Base-by-base conservation (phyloP, 2,797 vertebrate species). In the Lithobates sylvaticus region DNA sequence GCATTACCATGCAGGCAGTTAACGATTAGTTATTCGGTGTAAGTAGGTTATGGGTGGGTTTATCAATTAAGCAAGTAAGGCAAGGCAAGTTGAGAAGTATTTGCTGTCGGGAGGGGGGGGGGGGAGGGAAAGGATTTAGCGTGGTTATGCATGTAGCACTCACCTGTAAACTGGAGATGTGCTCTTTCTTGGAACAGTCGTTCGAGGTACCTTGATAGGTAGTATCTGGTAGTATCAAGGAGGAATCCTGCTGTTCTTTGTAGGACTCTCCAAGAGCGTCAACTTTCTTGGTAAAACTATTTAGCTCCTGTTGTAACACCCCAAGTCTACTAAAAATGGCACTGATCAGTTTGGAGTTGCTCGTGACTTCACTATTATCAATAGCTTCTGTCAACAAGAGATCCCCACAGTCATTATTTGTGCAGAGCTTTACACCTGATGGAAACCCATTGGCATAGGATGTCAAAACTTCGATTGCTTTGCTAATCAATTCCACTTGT, bases 381-480 rank as follows among this genome's bases (percentile, higher is more conserved):
- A 94, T 89, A 0, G 94, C 94, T 88, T 96, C 96, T 0, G 89
- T 92, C 84, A 95, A 85, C 87, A 94, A 90, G 1, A 93, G 91
- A 87, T 96, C 96, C 0, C 87, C 89, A 0, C 96, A 95, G 39
- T 97, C 97, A 0, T 95, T 96, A 90, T 94, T 93, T 89, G 95
- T 87, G 23, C 94, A 96, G 21, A 96, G 94, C 90, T 96, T 97
- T 89, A 96, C 94, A 87, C 95, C 95, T 0, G 95, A 90, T 0
- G 93, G 94, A 87, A 97, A 97, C 90, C 97, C 97, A 0, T 96
- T 97, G 47, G 97, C 94, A 84, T 98, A 96, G 0, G 97, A 95
- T 79, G 96, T 97, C 89, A 99, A 92, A 65, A 98, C 91, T 12
- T 97, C 97, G 5, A 99, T 99, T 1, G 97, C 97, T 81, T 97